Evolutionary conservation across 2,888 invertebrate genomes (phyloP).

Genomic region (Macrophya annulata): DNA sequence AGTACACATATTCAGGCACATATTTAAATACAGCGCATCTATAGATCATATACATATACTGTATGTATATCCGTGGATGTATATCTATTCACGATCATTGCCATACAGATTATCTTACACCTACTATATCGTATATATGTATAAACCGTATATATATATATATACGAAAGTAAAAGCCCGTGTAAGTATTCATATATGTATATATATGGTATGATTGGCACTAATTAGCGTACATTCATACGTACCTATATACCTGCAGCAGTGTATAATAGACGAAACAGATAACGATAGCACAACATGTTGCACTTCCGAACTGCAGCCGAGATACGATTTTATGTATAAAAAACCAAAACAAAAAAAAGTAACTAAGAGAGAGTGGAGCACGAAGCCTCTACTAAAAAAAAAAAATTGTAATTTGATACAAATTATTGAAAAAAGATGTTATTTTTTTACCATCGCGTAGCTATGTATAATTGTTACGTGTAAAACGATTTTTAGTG

Average conservation of each 20-base stretch:
- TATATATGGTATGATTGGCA: neutral
- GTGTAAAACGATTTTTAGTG: too few species aligned
- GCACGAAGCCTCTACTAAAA: too few species aligned
- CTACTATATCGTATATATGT: too few species aligned
- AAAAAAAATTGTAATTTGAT: too few species aligned
- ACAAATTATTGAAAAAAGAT: too few species aligned
- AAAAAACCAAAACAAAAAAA: neutral
- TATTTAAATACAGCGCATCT: neutral
- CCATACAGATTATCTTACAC: neutral
- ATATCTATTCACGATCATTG: neutral
- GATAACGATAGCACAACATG: neutral
- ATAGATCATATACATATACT: neutral
- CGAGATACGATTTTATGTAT: neutral
- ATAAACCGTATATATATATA: neutral
- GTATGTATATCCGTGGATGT: neutral
- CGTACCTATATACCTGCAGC: neutral
- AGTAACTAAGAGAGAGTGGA: too few species aligned
- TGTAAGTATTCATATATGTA: neutral
- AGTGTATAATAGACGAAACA: neutral
- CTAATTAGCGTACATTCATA: too few species aligned
- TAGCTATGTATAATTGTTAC: too few species aligned
- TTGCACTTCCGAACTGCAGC: neutral
- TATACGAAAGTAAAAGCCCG: constrained; percentile 25
- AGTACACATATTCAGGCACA: neutral
- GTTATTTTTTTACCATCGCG: too few species aligned